Evolutionary conservation across 2,888 invertebrate genomes (phyloP).

Genomic region (Andrena camellia): DNA sequence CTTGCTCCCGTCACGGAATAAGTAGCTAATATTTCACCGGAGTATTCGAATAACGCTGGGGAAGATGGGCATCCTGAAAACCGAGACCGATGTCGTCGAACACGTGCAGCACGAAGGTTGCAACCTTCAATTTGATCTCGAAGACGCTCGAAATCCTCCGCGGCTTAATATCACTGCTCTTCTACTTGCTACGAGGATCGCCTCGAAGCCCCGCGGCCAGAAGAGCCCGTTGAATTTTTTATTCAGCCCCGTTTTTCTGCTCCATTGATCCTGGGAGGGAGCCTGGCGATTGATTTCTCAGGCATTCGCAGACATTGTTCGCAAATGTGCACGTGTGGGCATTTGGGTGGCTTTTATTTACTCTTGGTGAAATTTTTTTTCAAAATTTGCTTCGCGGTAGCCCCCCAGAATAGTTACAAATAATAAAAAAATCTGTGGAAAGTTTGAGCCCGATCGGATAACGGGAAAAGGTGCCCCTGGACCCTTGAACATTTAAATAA

Average conservation of each 20-base stretch:
- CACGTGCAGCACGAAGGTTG: conserved; percentile 47
- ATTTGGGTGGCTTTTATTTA: no score
- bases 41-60: conserved; percentile 68
- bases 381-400: no score
- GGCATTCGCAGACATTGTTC: neutral
- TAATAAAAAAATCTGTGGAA: no score
- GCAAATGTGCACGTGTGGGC: neutral
- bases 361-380: no score
- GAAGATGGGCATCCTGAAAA: conserved; percentile 44
- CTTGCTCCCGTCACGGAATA: conserved; percentile 70
- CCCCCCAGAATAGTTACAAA: no score
- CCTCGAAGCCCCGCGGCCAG: conserved; percentile 11
- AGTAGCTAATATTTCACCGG: conserved; percentile 75
- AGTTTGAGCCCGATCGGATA: no score
- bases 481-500: no score
- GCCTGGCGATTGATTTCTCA: conserved; percentile 41
- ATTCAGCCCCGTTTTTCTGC: conserved; percentile 34
- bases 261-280: conserved; percentile 20
- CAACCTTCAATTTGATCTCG: conserved; percentile 59
- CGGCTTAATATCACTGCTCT: conserved; percentile 35
- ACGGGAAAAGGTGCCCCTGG: no score
- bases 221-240: conserved; percentile 42
- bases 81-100: conserved; percentile 53
- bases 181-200: conserved; percentile 37
- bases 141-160: conserved; percentile 50